These are phyloP conservation scores for Alectoris magna DNA, from an alignment of 2,797 vertebrate genomes.

Conservation along the genomic window DNA sequence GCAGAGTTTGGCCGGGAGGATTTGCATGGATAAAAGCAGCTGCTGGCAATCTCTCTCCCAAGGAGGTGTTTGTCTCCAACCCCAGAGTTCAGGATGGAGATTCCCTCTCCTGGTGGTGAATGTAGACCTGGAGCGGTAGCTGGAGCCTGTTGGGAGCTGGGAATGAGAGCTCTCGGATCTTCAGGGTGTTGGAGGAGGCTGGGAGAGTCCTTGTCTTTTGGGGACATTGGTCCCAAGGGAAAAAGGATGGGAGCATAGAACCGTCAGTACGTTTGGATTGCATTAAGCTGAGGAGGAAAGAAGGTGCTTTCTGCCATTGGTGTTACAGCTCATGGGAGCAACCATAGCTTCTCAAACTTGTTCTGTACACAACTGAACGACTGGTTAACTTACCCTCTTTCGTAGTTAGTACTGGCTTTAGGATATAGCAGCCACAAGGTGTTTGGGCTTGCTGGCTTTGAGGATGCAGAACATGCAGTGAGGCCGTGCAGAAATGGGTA, in stretches of 20 bases:
- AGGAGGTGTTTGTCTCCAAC: neutral
- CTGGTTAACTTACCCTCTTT: neutral
- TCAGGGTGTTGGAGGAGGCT: neutral
- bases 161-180: neutral
- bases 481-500: neutral
- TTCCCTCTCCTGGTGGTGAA: neutral
- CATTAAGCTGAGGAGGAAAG: neutral
- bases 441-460: neutral
- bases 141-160: neutral
- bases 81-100: neutral
- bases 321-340: neutral
- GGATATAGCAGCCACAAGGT: neutral
- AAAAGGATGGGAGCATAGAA: neutral
- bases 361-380: neutral
- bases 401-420: neutral
- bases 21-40: neutral
- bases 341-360: neutral
- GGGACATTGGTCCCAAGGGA: too few species aligned
- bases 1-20: neutral
- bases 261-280: fast-evolving
- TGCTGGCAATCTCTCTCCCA: neutral
- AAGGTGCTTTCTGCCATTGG: neutral
- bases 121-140: neutral
- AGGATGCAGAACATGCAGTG: neutral
- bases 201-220: neutral